These are phyloP conservation scores for Hystrix cristata DNA, from an alignment of 2,113 vertebrate species.

Conservation along the genomic window DNA sequence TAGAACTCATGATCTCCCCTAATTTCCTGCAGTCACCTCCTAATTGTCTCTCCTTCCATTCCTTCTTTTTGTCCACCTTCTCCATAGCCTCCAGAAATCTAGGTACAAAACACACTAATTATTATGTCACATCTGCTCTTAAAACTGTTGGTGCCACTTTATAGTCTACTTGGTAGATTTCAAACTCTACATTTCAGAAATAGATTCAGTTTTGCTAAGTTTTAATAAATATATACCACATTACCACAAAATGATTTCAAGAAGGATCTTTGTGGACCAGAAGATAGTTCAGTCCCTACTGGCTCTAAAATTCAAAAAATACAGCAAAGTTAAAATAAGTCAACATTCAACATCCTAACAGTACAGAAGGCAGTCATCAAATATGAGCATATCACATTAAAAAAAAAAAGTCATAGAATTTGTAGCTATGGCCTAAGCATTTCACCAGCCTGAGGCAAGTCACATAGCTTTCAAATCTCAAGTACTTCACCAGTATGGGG, in stretches of 20 bases:
- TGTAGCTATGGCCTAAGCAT: neutral
- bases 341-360: neutral
- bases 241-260: conserved; percentile 37
- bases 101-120: neutral
- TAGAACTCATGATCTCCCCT: neutral
- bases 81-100: neutral
- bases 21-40: neutral
- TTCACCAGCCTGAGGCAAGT: neutral
- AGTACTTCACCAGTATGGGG: neutral
- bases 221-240: neutral
- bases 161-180: neutral
- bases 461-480: conserved; percentile 40
- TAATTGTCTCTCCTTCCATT: neutral
- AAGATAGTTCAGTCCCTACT: neutral
- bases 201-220: neutral
- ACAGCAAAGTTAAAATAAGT: conserved; percentile 18
- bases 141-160: neutral
- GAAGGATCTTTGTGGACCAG: neutral
- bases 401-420: conserved; percentile 33
- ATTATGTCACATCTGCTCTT: neutral
- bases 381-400: neutral
- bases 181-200: conserved; percentile 38
- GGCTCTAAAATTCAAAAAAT: conserved; percentile 46
- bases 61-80: neutral
- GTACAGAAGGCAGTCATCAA: conserved; percentile 7